Conservation (phyloP, 2,113 vertebrate species). For the Vulpes ferrilata region DNA sequence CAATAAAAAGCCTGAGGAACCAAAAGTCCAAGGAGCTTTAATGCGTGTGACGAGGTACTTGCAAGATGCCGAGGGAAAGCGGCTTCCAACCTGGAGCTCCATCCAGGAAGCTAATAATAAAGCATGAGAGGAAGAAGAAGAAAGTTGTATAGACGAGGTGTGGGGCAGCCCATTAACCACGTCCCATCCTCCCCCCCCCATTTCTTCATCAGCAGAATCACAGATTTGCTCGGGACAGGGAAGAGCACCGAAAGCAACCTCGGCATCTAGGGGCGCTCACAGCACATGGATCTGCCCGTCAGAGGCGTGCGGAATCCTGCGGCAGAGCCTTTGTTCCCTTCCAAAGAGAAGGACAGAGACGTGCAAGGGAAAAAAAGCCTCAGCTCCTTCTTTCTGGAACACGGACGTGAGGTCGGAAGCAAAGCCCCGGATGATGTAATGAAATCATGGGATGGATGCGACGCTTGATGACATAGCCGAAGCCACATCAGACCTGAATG, state of each 20-base stretch:
- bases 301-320: background rate
- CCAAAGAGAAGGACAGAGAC: background rate
- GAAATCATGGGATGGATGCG: too few relatives aligned
- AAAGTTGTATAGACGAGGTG: fast-evolving
- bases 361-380: fast-evolving
- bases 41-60: fast-evolving
- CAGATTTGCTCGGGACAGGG: background rate
- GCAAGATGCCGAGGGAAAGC: background rate
- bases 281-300: too few relatives aligned
- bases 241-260: too few relatives aligned
- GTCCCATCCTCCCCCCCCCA: fast-evolving
- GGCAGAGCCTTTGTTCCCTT: background rate
- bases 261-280: background rate
- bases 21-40: too few relatives aligned
- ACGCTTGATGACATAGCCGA: background rate
- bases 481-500: fast-evolving
- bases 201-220: background rate
- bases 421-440: fast-evolving
- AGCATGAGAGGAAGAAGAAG: background rate
- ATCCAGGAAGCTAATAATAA: background rate
- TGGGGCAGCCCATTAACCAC: too few relatives aligned
- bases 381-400: background rate
- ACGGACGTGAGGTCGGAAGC: too few relatives aligned
- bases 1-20: too few relatives aligned
- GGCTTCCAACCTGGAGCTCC: too few relatives aligned